These are phyloP conservation scores for Hypsopygia costalis DNA, from an alignment of 2,888 invertebrate species.

Conservation along the genomic window DNA sequence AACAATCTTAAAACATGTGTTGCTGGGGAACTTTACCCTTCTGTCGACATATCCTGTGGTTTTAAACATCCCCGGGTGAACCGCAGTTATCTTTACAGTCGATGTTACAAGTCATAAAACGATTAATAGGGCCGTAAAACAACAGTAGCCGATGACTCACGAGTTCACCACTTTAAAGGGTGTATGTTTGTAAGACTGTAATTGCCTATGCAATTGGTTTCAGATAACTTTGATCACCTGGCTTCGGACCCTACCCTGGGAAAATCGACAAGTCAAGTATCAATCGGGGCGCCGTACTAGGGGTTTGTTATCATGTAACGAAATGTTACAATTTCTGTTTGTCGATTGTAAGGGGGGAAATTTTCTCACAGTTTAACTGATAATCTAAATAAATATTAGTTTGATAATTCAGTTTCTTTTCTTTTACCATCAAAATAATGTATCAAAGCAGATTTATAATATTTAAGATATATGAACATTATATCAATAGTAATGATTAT, in stretches of 20 bases:
- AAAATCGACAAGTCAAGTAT: constrained; percentile 25
- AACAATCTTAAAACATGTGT: constrained; percentile 16
- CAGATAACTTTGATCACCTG: constrained; percentile 41
- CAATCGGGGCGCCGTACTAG: constrained; percentile 16
- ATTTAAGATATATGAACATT: too few relatives aligned
- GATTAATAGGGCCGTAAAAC: constrained; percentile 68
- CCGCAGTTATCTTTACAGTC: constrained; percentile 61
- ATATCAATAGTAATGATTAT: too few relatives aligned
- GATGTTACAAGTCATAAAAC: constrained; percentile 58
- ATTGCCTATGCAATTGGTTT: constrained; percentile 3
- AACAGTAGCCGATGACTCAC: constrained; percentile 48
- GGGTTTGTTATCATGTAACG: constrained; percentile 27
- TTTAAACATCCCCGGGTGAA: constrained; percentile 55
- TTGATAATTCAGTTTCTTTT: too few relatives aligned
- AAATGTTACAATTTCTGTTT: constrained; percentile 17
- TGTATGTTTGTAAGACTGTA: constrained; percentile 32
- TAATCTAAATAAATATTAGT: not conserved
- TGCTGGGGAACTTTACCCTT: constrained; percentile 25
- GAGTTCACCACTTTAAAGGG: constrained; percentile 40
- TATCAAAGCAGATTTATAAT: too few relatives aligned
- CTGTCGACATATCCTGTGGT: constrained; percentile 34
- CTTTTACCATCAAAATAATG: too few relatives aligned
- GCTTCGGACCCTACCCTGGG: constrained; percentile 43
- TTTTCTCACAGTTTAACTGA: constrained; percentile 23
- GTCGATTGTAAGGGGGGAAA: constrained; percentile 22